phyloP scores from a whole-genome alignment of 1,140 invertebrate species.

The Mamestra configurata region DNA sequence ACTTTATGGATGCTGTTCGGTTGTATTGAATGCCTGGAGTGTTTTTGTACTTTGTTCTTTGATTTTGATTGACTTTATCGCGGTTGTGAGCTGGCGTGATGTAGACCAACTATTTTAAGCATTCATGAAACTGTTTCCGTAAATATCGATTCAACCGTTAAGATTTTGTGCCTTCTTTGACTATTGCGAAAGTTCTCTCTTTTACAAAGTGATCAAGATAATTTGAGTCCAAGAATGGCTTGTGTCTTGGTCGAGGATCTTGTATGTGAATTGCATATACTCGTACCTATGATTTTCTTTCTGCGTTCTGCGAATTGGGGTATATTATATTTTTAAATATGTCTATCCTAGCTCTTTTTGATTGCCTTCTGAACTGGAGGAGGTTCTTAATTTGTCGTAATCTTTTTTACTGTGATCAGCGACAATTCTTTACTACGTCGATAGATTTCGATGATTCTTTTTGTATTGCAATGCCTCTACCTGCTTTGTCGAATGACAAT shows the following conservation, averaged over 20 bases:
- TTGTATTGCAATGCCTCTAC: too few relatives aligned
- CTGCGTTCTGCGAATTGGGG: too few relatives aligned
- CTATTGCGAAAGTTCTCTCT: neutral
- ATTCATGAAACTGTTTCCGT: neutral
- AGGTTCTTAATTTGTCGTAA: too few relatives aligned
- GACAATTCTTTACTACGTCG: too few relatives aligned
- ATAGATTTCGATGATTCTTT: too few relatives aligned
- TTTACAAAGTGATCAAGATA: neutral
- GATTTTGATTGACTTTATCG: slow-evolving; percentile 37
- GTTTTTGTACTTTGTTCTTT: slow-evolving; percentile 23
- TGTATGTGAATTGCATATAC: too few relatives aligned
- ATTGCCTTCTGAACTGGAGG: too few relatives aligned
- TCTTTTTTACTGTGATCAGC: too few relatives aligned
- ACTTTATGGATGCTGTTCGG: slow-evolving; percentile 40
- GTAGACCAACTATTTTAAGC: neutral
- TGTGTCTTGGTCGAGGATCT: neutral
- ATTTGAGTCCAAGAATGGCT: neutral
- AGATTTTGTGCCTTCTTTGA: neutral
- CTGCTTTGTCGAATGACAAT: too few relatives aligned
- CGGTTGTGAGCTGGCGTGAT: neutral
- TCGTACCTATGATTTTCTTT: too few relatives aligned
- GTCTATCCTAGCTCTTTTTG: too few relatives aligned
- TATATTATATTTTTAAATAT: too few relatives aligned
- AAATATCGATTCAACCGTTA: neutral
- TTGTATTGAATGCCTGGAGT: neutral